Base-by-base conservation (phyloP, 2,888 invertebrate genomes). In the Alloplasta piceator region DNA sequence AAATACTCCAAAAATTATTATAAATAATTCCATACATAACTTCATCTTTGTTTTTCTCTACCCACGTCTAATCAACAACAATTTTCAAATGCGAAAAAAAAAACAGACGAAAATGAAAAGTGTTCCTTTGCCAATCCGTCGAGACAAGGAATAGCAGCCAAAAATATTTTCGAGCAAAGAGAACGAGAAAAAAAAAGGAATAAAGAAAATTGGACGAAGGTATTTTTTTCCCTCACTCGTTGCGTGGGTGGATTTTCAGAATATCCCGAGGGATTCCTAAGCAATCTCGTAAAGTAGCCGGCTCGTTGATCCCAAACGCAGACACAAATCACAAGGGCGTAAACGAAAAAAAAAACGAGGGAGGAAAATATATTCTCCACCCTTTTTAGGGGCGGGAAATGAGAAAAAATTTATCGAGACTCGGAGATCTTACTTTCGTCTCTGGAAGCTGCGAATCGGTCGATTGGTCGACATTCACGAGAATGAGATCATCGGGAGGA, bases 401-500 rank as follows among this genome's bases (percentile, higher is more conserved):
- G 7, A 26, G 38, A 4, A 7, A 50, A 14, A 71, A 48, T 64
- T 60, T 12, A 67, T n/a, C 7, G 16, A n/a, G n/a, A 66, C 9
- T 16, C 26, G 9, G 58, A 6, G 61, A 63, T 75, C 82, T 84
- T 78, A 84, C 84, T 84, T 84, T 73, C 74, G 80, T 71, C 78
- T 76, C 58, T 76, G 80, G 68, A 66, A 16, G 61, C 75, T 78
- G 50, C 77, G 71, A 64, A 48, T 64, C 66, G 79, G 80, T 67
- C 70, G 76, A 38, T 43, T 68, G 78, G 70, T 71, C 43, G 79
- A 78, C 84, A 84, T 84, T 84, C 84, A 83, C 83, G 55, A 50
- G 43, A 78, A 36, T 7, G 41, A 74, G 61, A 3, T n/a, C 81
- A 81, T 81, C 64, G 77, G 12, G 10, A 43, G 36, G 9, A 7